Evolutionary conservation across 2,113 vertebrate genomes (phyloP).

Genomic region (Dasyurus viverrinus): DNA sequence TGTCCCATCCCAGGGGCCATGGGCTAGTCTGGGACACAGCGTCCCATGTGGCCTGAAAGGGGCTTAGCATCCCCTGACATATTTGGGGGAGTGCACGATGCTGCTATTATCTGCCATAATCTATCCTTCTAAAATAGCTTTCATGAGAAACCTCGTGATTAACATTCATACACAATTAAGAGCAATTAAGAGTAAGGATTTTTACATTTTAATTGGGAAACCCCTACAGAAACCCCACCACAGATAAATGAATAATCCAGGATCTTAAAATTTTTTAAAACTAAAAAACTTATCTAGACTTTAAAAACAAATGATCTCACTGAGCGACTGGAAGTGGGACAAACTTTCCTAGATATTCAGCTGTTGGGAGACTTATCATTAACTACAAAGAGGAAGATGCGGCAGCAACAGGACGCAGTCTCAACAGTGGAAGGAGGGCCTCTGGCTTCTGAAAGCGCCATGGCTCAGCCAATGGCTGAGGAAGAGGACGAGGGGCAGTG

Average conservation of each 20-base stretch:
- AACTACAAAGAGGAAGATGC: not conserved
- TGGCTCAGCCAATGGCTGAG: too few relatives aligned
- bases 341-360: not conserved
- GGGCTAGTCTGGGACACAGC: slow-evolving; percentile 12
- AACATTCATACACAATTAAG: slow-evolving; percentile 33
- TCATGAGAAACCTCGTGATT: slow-evolving; percentile 12
- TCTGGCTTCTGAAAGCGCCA: not conserved
- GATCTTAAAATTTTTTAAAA: not conserved
- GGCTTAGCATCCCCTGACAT: not conserved
- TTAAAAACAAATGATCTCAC: slow-evolving; percentile 19
- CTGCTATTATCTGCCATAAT: slow-evolving; percentile 11
- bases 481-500: not conserved
- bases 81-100: not conserved
- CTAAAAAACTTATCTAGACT: not conserved
- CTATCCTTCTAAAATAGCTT: slow-evolving; percentile 14
- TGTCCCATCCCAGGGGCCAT: slow-evolving; percentile 17
- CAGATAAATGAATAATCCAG: not conserved
- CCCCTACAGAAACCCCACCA: not conserved
- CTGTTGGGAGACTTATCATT: not conserved
- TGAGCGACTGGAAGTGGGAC: slow-evolving; percentile 1
- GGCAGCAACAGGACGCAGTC: not conserved
- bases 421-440: not conserved
- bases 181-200: slow-evolving; percentile 11
- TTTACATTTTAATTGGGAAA: slow-evolving; percentile 24
- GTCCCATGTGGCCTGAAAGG: slow-evolving; percentile 21